Base-by-base conservation (phyloP, 2,888 invertebrate species). In the Danaus chrysippus region DNA sequence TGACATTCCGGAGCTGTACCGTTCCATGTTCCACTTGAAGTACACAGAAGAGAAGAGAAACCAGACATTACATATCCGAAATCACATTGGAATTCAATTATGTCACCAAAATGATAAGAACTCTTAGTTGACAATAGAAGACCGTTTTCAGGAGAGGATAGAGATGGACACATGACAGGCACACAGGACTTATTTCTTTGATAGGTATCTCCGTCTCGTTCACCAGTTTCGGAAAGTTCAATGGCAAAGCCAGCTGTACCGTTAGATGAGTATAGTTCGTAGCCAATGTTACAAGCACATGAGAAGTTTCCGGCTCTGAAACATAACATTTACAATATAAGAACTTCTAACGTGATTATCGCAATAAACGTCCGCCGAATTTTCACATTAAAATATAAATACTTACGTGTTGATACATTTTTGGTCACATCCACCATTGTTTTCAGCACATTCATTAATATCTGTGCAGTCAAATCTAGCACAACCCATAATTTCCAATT, bases 131-230 rank as follows among this genome's bases (percentile, higher is more conserved):
- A 94, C 10, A 98, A 82, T 41, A 97, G 87, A 72, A 95, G 93
- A 62, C 97, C 98, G 81, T 97, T 97, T 81, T 97, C 96, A 0
- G 97, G 97, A 3, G 95, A 91, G 42, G 91, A 81, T 49, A 97
- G 80, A 1, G 92, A 82, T 6, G 97, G 96, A 71, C 98, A 98
- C 96, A 97, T 96, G 2, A 97, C 93, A 0, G 97, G 96, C 11
- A 98, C 98, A 83, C 98, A 99, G 42, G 98, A 96, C 88, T 99
- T 98, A 81, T 98, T 98, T 71, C 95, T 93, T 79, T 97, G 96
- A 79, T 95, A 96, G 1, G 95, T 93, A 78, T 99, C 98, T 0
- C 97, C 97, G 75, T 98, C 97, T 64, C 96, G 92, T 67, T 94
- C 92, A 6, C 99, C 99, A 59, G 94, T 95, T 90, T 99, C 99